phyloP scores from a whole-genome alignment of 2,113 vertebrate species.

The Oryctolagus cuniculus region DNA sequence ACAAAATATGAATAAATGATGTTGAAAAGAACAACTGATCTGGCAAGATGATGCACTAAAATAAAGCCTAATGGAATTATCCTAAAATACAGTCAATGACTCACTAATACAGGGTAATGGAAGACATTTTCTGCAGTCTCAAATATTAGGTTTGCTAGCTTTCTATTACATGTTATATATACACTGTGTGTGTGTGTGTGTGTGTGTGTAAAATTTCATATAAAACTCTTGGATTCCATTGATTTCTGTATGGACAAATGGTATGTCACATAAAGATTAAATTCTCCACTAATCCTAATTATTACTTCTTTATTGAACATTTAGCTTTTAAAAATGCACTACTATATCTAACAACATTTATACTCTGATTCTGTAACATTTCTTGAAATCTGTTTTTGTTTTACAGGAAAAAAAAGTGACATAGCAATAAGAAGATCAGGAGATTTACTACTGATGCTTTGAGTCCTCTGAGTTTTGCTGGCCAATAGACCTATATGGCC shows the following conservation, averaged over 20 bases:
- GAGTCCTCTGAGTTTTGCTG: conserved; percentile 83
- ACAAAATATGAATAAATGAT: conserved; percentile 2
- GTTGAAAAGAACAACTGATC: background rate
- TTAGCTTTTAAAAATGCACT: background rate
- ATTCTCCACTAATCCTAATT: background rate
- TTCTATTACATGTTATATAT: background rate
- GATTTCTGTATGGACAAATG: background rate
- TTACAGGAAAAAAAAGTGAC: conserved; percentile 84
- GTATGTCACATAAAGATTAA: background rate
- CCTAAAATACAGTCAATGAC: background rate
- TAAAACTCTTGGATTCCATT: background rate
- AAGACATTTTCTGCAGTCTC: background rate
- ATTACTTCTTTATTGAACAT: background rate
- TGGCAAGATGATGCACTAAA: background rate
- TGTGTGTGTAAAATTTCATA: background rate
- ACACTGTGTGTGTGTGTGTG: background rate
- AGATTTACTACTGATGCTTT: conserved; percentile 79
- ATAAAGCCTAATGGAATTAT: conserved; percentile 8
- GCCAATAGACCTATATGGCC: conserved; percentile 67
- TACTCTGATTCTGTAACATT: conserved; percentile 87
- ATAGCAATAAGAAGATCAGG: conserved; percentile 87
- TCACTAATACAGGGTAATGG: background rate
- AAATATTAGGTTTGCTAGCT: background rate
- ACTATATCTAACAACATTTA: conserved; percentile 67
- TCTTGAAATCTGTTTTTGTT: conserved; percentile 86